phyloP scores from a whole-genome alignment of 2,888 invertebrate species.

The Leucophora obtusa region DNA sequence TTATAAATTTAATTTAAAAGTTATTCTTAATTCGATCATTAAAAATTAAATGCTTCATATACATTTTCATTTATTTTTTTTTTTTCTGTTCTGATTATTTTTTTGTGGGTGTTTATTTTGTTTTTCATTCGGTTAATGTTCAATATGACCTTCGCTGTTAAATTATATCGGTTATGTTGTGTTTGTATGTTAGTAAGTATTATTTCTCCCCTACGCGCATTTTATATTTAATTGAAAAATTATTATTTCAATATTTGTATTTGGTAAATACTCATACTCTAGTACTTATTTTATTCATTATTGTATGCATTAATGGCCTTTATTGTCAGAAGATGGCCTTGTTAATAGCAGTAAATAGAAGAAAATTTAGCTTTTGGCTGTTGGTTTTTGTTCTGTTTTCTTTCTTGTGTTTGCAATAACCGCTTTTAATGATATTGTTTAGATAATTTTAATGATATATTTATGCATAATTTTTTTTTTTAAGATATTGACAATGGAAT shows the following conservation, averaged over 20 bases:
- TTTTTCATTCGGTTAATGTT: slow-evolving; percentile 41
- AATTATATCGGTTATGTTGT: background rate
- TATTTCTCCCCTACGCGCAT: slow-evolving; percentile 9
- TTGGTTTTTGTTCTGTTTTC: slow-evolving; percentile 22
- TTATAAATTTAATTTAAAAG: no score
- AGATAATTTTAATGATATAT: background rate
- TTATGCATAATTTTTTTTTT: no score
- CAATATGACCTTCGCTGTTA: slow-evolving; percentile 53
- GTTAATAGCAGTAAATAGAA: slow-evolving; percentile 34
- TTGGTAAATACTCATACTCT: background rate
- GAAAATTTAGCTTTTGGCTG: background rate
- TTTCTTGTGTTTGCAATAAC: background rate
- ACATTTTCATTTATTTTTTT: no score
- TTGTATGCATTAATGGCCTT: slow-evolving; percentile 45
- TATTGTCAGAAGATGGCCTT: slow-evolving; percentile 46
- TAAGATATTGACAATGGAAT: no score
- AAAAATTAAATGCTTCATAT: no score
- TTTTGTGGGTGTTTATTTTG: slow-evolving; percentile 33
- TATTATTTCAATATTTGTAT: slow-evolving; percentile 67
- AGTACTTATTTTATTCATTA: slow-evolving; percentile 17
- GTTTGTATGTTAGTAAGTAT: no score
- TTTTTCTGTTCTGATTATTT: background rate
- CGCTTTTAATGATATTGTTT: background rate
- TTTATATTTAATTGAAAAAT: slow-evolving; percentile 69
- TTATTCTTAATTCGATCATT: no score